A percentile compares a stretch with the other conserved stretches of the same genome.
Conservation (phyloP, 2,888 invertebrate species). For the Agrochola litura region DNA sequence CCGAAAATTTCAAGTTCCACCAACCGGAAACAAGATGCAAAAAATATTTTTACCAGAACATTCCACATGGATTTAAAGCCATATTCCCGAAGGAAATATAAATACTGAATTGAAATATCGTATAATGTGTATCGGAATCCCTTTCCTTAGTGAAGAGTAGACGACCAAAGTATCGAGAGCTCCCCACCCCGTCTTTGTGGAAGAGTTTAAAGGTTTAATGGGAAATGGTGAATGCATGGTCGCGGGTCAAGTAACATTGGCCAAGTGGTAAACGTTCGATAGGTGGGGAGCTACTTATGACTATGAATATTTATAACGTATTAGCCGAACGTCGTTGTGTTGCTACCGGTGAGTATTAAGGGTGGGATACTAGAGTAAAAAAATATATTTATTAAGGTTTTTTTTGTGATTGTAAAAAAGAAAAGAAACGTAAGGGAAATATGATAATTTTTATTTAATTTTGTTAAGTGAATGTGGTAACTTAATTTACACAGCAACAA, state of each 20-base stretch:
- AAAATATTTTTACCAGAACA: slow-evolving; percentile 68
- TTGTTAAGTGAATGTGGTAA: background rate
- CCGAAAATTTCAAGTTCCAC: background rate
- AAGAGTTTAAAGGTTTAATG: slow-evolving; percentile 33
- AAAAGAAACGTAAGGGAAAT: background rate
- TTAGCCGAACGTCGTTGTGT: slow-evolving; percentile 83
- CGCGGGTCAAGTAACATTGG: slow-evolving; percentile 72
- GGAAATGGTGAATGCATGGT: slow-evolving; percentile 52
- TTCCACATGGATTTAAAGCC: slow-evolving; percentile 76
- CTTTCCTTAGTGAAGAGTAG: slow-evolving; percentile 77
- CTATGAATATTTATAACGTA: slow-evolving; percentile 90
- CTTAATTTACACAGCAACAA: background rate
- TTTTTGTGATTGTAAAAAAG: slow-evolving; percentile 7
- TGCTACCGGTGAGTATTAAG: slow-evolving; percentile 81
- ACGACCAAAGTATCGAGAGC: slow-evolving; percentile 72
- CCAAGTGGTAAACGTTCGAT: slow-evolving; percentile 83
- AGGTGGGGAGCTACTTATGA: slow-evolving; percentile 87
- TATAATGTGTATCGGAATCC: slow-evolving; percentile 87
- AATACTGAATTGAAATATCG: slow-evolving; percentile 88
- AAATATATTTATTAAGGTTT: slow-evolving; percentile 19
- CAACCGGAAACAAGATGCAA: slow-evolving; percentile 36
- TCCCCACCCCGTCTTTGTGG: slow-evolving; percentile 52
- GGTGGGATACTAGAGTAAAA: slow-evolving; percentile 62
- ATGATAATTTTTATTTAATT: background rate
- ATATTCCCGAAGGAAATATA: slow-evolving; percentile 84